These are phyloP conservation scores for Calvadosia cruxmelitensis DNA, from an alignment of 30 jellyfish, hydroid and myxozoan species.

Conservation along the genomic window DNA sequence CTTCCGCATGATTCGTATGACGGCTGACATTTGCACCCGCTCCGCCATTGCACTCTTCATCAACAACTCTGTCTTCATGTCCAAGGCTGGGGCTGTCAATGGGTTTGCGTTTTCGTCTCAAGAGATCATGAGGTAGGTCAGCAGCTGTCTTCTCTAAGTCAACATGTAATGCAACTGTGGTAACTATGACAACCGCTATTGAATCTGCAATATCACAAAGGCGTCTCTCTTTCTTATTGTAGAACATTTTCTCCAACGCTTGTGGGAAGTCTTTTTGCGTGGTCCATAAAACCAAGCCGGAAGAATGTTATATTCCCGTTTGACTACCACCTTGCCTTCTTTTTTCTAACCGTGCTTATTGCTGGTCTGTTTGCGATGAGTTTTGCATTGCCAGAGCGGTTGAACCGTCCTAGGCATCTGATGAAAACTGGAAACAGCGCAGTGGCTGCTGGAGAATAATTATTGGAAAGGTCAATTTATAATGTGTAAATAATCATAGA, in stretches of 20 bases:
- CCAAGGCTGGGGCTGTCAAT: constrained; percentile 71
- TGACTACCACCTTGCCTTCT: constrained; percentile 60
- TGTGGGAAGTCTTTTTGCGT: constrained; percentile 74
- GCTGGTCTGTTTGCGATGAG: constrained; percentile 10
- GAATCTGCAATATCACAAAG: not conserved
- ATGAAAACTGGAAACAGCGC: too few species aligned
- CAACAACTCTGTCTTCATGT: constrained; percentile 61
- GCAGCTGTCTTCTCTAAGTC: not conserved
- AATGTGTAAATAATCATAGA: too few species aligned
- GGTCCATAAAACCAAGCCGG: constrained; percentile 51
- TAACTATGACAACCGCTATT: not conserved
- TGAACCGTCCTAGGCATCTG: constrained; percentile 39
- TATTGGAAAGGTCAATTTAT: too few species aligned
- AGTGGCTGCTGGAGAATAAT: too few species aligned
- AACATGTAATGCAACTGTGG: too few species aligned
- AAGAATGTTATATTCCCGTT: constrained; percentile 47
- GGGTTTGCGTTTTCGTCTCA: constrained; percentile 93
- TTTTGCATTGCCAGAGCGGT: constrained; percentile 46
- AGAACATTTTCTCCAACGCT: constrained; percentile 82
- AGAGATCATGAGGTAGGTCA: constrained; percentile 82
- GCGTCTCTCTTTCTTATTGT: not conserved
- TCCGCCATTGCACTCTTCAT: constrained; percentile 79
- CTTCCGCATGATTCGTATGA: constrained; percentile 55
- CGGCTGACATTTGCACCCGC: constrained; percentile 73
- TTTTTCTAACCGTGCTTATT: constrained; percentile 28